phyloP scores from a whole-genome alignment of 2,888 invertebrate species.

The Cataglyphis cursor region DNA sequence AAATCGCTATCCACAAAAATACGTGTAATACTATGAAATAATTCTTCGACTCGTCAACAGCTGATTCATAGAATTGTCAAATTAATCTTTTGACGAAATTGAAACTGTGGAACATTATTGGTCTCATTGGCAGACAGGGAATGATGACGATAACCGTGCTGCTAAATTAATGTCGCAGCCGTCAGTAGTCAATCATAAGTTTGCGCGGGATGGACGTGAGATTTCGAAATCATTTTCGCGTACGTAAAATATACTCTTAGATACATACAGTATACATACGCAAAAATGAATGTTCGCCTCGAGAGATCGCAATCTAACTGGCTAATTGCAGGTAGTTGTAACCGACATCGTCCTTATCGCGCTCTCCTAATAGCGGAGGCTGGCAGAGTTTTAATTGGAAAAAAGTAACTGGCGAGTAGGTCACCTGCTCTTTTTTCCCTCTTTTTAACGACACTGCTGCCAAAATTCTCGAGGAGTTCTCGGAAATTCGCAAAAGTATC shows the following conservation, averaged over 20 bases:
- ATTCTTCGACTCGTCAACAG: conserved; percentile 29
- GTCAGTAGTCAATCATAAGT: conserved; percentile 38
- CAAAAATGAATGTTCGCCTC: not conserved
- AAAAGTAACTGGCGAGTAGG: conserved; percentile 36
- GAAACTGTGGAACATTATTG: conserved; percentile 67
- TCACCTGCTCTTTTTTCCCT: not conserved
- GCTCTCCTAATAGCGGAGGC: not conserved
- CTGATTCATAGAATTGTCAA: conserved; percentile 26
- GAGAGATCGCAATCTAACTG: not conserved
- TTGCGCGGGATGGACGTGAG: not conserved
- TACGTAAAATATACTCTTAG: not conserved
- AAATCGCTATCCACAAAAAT: not conserved
- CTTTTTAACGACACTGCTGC: not conserved
- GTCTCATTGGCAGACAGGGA: conserved; percentile 49
- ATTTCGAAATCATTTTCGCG: conserved; percentile 20
- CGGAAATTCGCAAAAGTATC: not conserved
- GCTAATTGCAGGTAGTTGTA: conserved; percentile 30
- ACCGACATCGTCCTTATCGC: conserved; percentile 49
- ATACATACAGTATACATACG: too few species aligned
- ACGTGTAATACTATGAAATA: conserved; percentile 9
- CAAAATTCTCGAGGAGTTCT: conserved; percentile 11
- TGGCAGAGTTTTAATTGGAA: conserved; percentile 49
- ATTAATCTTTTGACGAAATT: conserved; percentile 59
- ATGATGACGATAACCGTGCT: conserved; percentile 57
- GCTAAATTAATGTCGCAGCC: conserved; percentile 64